Conservation (phyloP, 2,888 invertebrate genomes). For the Thecocarcelia acutangulata region DNA sequence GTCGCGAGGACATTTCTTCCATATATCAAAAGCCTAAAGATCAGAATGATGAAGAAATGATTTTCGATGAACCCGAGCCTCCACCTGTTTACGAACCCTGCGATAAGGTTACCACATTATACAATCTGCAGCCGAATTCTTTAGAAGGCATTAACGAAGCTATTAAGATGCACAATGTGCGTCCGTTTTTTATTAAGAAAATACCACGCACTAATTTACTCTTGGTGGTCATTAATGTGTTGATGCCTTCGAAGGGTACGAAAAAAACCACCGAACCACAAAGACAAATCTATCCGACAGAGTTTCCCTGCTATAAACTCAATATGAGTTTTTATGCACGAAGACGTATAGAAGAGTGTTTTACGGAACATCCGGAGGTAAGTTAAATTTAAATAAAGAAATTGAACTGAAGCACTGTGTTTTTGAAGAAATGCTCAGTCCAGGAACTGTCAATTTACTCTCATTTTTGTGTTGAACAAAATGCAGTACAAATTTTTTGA, state of each 20-base stretch:
- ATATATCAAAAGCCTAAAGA: constrained; percentile 75
- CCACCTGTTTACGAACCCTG: constrained; percentile 83
- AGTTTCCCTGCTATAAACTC: constrained; percentile 89
- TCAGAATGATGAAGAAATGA: constrained; percentile 79
- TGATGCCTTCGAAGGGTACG: constrained; percentile 80
- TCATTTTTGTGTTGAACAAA: no score
- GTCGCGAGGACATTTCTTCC: constrained; percentile 71
- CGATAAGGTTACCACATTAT: constrained; percentile 87
- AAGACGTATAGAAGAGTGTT: constrained; percentile 88
- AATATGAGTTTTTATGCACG: constrained; percentile 86
- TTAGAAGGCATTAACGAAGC: constrained; percentile 82
- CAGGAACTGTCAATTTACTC: no score
- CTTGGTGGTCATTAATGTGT: constrained; percentile 87
- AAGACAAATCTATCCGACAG: constrained; percentile 82
- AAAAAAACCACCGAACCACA: constrained; percentile 82
- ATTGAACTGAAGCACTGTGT: background rate
- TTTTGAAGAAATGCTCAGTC: no score
- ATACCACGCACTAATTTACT: constrained; percentile 90
- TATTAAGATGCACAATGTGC: constrained; percentile 81
- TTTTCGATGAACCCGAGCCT: constrained; percentile 79
- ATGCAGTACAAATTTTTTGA: no score
- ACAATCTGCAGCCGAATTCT: constrained; percentile 84
- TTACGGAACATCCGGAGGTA: constrained; percentile 84
- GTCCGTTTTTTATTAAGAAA: constrained; percentile 87
- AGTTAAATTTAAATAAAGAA: background rate